These are phyloP conservation scores for Eurytoma californica DNA, from an alignment of 2,888 invertebrate genomes.

Conservation along the genomic window DNA sequence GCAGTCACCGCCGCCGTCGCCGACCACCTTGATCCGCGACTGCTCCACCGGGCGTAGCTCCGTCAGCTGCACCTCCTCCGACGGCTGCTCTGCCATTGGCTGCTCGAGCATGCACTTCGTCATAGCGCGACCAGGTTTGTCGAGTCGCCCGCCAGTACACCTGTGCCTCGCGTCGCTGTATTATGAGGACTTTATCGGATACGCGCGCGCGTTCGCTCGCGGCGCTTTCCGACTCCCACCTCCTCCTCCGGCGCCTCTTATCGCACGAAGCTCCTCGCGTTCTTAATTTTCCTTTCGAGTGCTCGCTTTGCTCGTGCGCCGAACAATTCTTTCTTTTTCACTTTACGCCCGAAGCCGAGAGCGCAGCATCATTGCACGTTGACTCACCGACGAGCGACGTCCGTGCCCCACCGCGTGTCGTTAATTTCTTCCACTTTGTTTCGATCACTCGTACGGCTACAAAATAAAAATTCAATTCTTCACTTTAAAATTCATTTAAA, in stretches of 20 bases:
- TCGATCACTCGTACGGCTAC: too few relatives aligned
- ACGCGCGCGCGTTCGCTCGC: constrained; percentile 10
- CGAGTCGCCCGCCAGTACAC: constrained; percentile 17
- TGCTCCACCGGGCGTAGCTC: constrained; percentile 71
- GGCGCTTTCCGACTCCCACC: not conserved
- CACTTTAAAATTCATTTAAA: too few relatives aligned
- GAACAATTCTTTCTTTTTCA: not conserved
- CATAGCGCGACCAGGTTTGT: not conserved
- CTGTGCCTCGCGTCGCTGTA: not conserved
- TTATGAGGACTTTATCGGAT: constrained; percentile 47
- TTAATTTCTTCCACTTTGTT: not conserved
- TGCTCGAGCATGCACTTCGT: not conserved
- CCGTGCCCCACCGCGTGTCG: not conserved
- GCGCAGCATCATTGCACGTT: constrained; percentile 23
- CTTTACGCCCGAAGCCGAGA: not conserved
- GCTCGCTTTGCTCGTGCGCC: constrained; percentile 10
- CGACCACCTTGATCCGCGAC: constrained; percentile 65
- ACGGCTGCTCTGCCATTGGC: constrained; percentile 62
- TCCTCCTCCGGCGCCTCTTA: constrained; percentile 14
- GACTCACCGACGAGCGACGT: constrained; percentile 4
- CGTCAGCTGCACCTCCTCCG: constrained; percentile 70
- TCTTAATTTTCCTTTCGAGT: constrained; percentile 37
- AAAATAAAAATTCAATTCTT: too few relatives aligned
- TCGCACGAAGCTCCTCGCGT: constrained; percentile 42
- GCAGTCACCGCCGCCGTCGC: constrained; percentile 61